Conservation (phyloP, 2,113 vertebrate genomes). For the Megaceryle maxima region DNA sequence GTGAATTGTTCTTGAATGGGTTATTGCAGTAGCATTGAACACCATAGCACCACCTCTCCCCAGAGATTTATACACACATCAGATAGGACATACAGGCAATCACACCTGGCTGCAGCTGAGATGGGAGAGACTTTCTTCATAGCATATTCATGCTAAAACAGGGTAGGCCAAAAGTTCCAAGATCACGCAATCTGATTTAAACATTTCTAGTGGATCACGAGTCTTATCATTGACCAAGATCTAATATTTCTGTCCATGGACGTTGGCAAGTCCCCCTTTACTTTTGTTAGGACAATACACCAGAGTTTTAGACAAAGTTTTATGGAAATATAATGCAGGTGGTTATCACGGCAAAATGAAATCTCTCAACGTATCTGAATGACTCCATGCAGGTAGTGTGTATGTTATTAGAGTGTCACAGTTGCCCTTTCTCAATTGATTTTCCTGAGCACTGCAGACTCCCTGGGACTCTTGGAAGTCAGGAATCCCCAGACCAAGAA, state of each 20-base stretch:
- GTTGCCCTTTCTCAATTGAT: neutral
- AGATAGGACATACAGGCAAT: neutral
- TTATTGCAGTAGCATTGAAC: neutral
- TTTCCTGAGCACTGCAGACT: neutral
- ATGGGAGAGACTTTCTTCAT: neutral
- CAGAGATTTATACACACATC: neutral
- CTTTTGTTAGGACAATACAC: neutral
- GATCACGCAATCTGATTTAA: neutral
- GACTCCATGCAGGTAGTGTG: neutral
- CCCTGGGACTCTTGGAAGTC: neutral
- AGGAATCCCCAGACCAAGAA: neutral
- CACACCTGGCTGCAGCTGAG: neutral
- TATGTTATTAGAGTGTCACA: fast-evolving
- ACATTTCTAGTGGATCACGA: neutral
- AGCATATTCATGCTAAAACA: neutral
- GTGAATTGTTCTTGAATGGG: neutral
- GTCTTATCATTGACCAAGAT: neutral
- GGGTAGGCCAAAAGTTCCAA: neutral
- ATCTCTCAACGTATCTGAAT: neutral
- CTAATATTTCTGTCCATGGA: neutral
- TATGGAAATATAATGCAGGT: neutral
- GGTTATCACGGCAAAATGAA: neutral
- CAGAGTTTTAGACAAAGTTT: neutral
- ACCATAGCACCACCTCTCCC: neutral
- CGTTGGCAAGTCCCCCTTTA: neutral